These are phyloP conservation scores for Phaethon lepturus DNA, from an alignment of 2,113 vertebrate species.

Conservation along the genomic window DNA sequence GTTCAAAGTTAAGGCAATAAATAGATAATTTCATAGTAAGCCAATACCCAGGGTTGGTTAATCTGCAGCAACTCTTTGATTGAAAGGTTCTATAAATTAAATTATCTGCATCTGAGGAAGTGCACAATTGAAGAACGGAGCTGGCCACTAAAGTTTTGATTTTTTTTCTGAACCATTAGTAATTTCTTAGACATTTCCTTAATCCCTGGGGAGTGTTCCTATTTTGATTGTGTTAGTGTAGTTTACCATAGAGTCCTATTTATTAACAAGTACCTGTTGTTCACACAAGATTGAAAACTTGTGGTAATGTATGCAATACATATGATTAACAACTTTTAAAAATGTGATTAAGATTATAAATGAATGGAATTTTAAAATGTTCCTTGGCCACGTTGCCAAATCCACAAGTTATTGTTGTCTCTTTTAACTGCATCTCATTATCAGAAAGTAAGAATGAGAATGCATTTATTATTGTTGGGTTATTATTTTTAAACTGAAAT, in stretches of 20 bases:
- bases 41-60: neutral
- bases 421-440: neutral
- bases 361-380: neutral
- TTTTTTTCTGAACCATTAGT: neutral
- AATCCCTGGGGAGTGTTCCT: neutral
- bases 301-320: neutral
- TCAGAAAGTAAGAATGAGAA: neutral
- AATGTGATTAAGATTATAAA: neutral
- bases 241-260: rapidly evolving
- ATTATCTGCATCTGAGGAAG: neutral
- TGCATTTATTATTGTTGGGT: neutral
- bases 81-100: neutral
- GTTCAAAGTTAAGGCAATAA: neutral
- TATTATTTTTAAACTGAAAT: neutral
- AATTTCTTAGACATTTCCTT: neutral
- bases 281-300: neutral
- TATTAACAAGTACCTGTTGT: neutral
- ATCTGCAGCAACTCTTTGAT: neutral
- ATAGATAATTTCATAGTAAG: neutral
- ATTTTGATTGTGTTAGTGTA: neutral
- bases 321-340: neutral
- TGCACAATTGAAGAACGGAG: neutral
- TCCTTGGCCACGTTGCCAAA: neutral
- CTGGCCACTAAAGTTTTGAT: neutral
- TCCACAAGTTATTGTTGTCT: neutral